Conservation (phyloP, 2,113 vertebrate genomes). For the Grallaria varia region DNA sequence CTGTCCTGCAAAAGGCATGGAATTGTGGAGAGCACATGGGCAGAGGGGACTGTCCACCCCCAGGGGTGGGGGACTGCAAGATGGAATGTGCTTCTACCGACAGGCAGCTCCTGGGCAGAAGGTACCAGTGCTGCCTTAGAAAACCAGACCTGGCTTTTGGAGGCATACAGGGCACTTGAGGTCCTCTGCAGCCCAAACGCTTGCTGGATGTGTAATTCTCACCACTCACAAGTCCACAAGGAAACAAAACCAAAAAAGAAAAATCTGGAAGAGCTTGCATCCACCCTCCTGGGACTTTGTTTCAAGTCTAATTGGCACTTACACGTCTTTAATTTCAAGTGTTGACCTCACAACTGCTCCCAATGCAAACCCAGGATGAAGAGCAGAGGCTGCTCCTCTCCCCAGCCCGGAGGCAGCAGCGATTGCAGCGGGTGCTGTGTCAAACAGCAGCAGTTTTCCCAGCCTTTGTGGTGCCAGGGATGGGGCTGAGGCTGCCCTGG, state of each 20-base stretch:
- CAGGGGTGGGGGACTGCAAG: accelerated
- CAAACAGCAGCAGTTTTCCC: accelerated
- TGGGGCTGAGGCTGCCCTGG: background rate
- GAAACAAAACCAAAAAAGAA: accelerated
- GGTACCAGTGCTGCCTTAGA: background rate
- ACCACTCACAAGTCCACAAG: background rate
- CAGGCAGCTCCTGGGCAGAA: background rate
- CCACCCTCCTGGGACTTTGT: background rate
- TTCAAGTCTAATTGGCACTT: background rate
- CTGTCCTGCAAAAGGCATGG: background rate
- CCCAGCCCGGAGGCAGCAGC: background rate
- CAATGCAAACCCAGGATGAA: background rate
- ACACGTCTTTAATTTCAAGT: background rate
- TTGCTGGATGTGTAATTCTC: background rate
- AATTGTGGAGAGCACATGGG: accelerated
- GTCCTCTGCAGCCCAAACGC: background rate
- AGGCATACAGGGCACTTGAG: background rate
- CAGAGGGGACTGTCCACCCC: background rate
- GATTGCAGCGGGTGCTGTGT: accelerated
- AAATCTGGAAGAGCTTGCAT: background rate
- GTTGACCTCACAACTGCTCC: background rate
- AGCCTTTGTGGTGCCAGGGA: background rate
- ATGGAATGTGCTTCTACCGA: background rate
- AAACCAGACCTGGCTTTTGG: background rate
- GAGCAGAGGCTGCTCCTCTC: background rate